Evolutionary conservation across 2,888 invertebrate species (phyloP).

Genomic region (Sminthurides aquaticus): DNA sequence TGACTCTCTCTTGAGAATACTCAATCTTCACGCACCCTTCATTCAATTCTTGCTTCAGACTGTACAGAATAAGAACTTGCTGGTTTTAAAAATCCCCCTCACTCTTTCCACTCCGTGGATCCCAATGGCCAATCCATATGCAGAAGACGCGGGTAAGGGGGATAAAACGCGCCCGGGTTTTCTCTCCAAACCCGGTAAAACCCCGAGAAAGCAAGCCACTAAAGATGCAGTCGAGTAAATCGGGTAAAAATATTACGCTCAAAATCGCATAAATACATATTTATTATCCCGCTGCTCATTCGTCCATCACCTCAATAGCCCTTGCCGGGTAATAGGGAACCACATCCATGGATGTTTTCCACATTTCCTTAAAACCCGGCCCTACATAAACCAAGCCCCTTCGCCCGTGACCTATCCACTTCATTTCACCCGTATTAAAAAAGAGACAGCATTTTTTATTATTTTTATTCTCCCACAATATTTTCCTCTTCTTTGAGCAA

Average conservation of each 20-base stretch:
- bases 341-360: background rate
- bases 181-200: background rate
- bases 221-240: background rate
- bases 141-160: background rate
- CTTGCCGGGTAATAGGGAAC: background rate
- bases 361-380: background rate
- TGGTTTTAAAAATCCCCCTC: background rate
- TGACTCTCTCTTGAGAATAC: constrained; percentile 37
- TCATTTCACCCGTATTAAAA: constrained; percentile 22
- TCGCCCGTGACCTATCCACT: constrained; percentile 26
- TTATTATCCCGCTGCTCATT: constrained; percentile 9
- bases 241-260: background rate
- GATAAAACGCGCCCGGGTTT: too few species aligned
- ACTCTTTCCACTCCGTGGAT: background rate
- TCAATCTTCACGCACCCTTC: constrained; percentile 39
- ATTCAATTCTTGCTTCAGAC: constrained; percentile 35
- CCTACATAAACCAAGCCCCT: too few species aligned
- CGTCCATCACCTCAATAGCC: constrained; percentile 4
- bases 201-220: background rate
- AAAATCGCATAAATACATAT: constrained; percentile 11
- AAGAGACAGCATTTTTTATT: background rate
- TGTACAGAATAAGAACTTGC: background rate
- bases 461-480: background rate
- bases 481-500: background rate
- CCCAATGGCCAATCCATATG: background rate